Evolutionary conservation across 53 echinoderm and acorn worm species (phyloP), one percentile per base, ranked within the genome.

Genomic region (Antedon mediterranea): DNA sequence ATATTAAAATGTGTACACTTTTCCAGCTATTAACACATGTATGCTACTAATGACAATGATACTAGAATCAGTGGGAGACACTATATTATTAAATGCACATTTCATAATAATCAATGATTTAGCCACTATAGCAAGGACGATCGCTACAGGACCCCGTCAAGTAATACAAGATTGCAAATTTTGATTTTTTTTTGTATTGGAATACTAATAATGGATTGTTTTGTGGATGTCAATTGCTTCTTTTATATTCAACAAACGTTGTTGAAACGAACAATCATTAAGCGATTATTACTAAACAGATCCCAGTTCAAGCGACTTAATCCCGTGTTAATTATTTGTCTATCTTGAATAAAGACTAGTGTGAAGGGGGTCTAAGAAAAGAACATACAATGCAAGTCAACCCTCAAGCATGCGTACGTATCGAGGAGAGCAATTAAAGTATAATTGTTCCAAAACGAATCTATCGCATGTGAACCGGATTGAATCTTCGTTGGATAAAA

Each of bases 211-310:
- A 57, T 11, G 23, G 71, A 71, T 32, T 43, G 77, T 32, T 77
- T 72, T 30, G 73, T 33, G 44, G n/a, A 14, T 20, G 74, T 72
- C 84, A 78, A 84, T 84, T 84, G 84, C 78, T 78, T 78, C 79
- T 84, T 84, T 84, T 84, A 79, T 84, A 73, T 79, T 43, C 78
- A 71, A 78, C 79, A 84, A 84, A 84, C 79, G 84, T 84, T 84
- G 78, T 84, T 74, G 84, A 84, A 84, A 84, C 78, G 84, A 75
- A 44, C 84, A 84, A 84, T 84, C 79, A 73, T 73, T 43, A 33
- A 33, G 78, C 44, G 57, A 8, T 57, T 57, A 57, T 11, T 57
- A 57, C 57, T 57, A 57, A 57, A 57, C 23, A 57, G 57, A 57
- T 57, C 9, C 20, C 23, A 7, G 57, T 23, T 8, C 2, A 57